Conservation (phyloP, 2,888 invertebrate species). For the Phyto melanocephala region DNA sequence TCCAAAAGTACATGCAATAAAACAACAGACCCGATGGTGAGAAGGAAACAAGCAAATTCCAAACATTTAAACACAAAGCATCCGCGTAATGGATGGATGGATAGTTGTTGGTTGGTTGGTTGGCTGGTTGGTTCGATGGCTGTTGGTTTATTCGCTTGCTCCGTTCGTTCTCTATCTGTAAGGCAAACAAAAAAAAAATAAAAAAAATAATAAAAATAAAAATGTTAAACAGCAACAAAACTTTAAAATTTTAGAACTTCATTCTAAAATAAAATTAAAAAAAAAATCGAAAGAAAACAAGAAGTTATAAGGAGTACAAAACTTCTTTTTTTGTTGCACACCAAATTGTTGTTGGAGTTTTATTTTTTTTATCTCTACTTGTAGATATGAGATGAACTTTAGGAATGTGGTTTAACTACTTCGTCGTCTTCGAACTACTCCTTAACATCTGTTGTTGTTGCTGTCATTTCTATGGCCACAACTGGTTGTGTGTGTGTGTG, state of each 20-base stretch:
- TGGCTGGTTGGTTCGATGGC: not conserved
- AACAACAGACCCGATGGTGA: slow-evolving; percentile 49
- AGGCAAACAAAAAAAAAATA: slow-evolving; percentile 3
- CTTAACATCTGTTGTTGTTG: slow-evolving; percentile 49
- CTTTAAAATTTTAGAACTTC: slow-evolving; percentile 62
- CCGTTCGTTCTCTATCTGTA: not conserved
- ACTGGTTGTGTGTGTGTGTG: slow-evolving; percentile 53
- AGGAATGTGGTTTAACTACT: slow-evolving; percentile 62
- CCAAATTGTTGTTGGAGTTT: slow-evolving; percentile 25
- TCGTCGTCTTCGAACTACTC: slow-evolving; percentile 34
- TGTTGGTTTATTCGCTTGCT: not conserved
- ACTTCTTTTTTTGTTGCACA: slow-evolving; percentile 47
- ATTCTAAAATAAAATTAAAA: slow-evolving; percentile 51
- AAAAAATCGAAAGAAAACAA: not conserved
- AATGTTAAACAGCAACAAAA: slow-evolving; percentile 52
- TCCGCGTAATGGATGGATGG: slow-evolving; percentile 56
- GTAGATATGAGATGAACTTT: slow-evolving; percentile 52
- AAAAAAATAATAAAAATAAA: slow-evolving; percentile 1
- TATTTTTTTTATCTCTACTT: slow-evolving; percentile 7
- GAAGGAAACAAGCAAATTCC: slow-evolving; percentile 64
- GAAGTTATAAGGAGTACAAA: slow-evolving; percentile 27
- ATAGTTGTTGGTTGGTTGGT: slow-evolving; percentile 2
- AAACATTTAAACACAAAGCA: slow-evolving; percentile 62
- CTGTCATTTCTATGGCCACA: slow-evolving; percentile 28
- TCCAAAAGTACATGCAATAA: slow-evolving; percentile 44